Conservation (phyloP, 1,140 invertebrate species). For the Diprion similis region DNA sequence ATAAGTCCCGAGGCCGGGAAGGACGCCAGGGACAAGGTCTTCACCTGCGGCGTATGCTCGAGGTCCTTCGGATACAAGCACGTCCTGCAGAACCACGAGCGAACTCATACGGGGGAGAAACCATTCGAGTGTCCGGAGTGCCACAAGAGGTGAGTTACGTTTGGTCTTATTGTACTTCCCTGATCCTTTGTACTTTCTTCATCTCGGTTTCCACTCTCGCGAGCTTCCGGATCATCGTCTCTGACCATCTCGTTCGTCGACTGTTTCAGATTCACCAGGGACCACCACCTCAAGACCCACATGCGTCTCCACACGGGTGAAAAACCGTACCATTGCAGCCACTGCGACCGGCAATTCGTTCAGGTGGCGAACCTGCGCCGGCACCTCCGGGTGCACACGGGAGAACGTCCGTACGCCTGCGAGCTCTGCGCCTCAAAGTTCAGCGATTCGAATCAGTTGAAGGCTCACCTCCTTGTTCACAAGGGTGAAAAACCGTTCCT, state of each 20-base stretch:
- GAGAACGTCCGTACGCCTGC: conserved; percentile 93
- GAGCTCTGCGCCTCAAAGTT: conserved; percentile 88
- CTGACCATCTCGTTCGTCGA: no score
- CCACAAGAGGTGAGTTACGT: conserved; percentile 72
- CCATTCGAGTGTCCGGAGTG: conserved; percentile 96
- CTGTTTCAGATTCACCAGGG: conserved; percentile 81
- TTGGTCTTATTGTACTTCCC: neutral
- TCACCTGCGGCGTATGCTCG: conserved; percentile 86
- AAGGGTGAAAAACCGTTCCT: conserved; percentile 89
- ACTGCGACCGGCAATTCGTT: conserved; percentile 91
- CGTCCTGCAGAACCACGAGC: conserved; percentile 94
- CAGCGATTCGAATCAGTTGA: conserved; percentile 93
- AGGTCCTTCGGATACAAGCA: conserved; percentile 94
- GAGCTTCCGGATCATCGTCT: no score
- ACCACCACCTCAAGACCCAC: conserved; percentile 94
- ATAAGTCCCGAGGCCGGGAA: conserved; percentile 58
- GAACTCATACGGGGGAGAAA: conserved; percentile 96
- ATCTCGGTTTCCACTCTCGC: no score
- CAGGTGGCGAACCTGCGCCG: conserved; percentile 93
- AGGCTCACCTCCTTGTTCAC: conserved; percentile 88
- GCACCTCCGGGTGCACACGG: conserved; percentile 93
- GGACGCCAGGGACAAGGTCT: conserved; percentile 78
- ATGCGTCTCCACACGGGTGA: conserved; percentile 93
- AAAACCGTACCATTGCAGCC: conserved; percentile 90
- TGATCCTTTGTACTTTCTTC: no score